Evolutionary conservation across 2,888 invertebrate species (phyloP).

Genomic region (Trichogramma evanescens): DNA sequence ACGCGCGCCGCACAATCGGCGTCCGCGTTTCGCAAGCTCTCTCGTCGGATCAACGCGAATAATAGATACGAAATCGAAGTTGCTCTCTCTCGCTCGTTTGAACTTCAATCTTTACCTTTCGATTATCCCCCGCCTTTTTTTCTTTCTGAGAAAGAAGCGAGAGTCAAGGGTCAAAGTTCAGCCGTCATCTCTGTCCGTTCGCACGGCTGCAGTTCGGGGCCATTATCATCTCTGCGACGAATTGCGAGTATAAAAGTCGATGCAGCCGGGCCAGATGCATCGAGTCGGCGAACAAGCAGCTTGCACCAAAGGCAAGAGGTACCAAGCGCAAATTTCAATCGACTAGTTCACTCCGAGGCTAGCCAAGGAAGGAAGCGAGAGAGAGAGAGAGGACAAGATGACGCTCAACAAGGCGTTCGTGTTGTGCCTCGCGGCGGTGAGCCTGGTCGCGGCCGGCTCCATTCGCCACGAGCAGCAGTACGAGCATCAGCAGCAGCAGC

Average conservation of each 20-base stretch:
- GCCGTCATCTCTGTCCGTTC: no score
- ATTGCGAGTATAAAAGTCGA: constrained; percentile 18
- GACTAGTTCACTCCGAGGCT: not conserved
- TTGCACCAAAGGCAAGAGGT: no score
- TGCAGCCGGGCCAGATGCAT: not conserved
- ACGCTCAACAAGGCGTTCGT: constrained; percentile 17
- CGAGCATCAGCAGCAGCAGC: constrained; percentile 30
- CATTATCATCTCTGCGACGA: not conserved
- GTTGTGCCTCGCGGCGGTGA: constrained; percentile 10
- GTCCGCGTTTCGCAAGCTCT: no score
- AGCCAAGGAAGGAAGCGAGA: not conserved
- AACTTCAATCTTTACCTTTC: not conserved
- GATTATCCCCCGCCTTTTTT: no score
- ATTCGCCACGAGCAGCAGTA: constrained; percentile 16
- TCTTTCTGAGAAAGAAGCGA: no score
- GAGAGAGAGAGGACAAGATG: not conserved
- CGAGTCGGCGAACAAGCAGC: constrained; percentile 4
- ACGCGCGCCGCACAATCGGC: no score
- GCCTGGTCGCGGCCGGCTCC: not conserved
- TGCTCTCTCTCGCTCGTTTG: not conserved
- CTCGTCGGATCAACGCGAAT: no score
- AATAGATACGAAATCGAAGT: no score
- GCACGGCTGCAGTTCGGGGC: no score
- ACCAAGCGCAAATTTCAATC: not conserved
- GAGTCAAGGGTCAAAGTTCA: no score